These are phyloP conservation scores for Stegophylla sp. DNA, from an alignment of 2,888 invertebrate genomes.

Conservation along the genomic window DNA sequence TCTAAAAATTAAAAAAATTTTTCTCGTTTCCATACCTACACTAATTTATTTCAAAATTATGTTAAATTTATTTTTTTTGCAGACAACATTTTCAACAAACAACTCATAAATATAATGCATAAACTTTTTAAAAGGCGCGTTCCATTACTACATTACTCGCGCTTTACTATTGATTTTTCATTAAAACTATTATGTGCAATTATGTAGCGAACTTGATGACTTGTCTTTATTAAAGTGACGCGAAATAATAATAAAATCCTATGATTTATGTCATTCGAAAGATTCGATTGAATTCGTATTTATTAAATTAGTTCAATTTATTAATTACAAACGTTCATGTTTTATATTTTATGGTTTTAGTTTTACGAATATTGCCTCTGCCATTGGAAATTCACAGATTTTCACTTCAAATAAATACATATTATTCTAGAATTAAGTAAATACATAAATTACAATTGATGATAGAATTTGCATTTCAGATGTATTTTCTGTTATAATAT, in stretches of 20 bases:
- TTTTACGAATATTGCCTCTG: too few species aligned
- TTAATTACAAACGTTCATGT: neutral
- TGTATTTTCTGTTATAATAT: neutral
- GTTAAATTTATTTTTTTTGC: too few species aligned
- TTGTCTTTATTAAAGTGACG: slow-evolving; percentile 12
- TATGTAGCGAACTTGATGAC: neutral
- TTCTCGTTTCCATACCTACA: neutral
- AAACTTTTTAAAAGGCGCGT: neutral
- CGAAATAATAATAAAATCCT: slow-evolving; percentile 3
- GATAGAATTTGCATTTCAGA: slow-evolving; percentile 28
- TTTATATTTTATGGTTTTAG: too few species aligned
- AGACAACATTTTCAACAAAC: neutral
- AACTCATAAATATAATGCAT: neutral
- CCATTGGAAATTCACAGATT: too few species aligned
- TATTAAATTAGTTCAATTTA: neutral
- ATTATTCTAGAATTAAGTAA: too few species aligned
- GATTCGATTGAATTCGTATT: neutral
- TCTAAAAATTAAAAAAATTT: neutral
- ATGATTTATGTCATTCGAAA: neutral
- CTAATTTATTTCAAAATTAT: neutral
- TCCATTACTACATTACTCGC: neutral
- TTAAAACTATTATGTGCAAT: slow-evolving; percentile 28
- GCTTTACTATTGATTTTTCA: slow-evolving; percentile 10
- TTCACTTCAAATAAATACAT: too few species aligned
- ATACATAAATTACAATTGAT: neutral